A percentile compares a stretch with the other conserved stretches of the same genome.
These are phyloP conservation scores for Gymnocheta viridis DNA, from an alignment of 2,888 invertebrate genomes.

Conservation along the genomic window DNA sequence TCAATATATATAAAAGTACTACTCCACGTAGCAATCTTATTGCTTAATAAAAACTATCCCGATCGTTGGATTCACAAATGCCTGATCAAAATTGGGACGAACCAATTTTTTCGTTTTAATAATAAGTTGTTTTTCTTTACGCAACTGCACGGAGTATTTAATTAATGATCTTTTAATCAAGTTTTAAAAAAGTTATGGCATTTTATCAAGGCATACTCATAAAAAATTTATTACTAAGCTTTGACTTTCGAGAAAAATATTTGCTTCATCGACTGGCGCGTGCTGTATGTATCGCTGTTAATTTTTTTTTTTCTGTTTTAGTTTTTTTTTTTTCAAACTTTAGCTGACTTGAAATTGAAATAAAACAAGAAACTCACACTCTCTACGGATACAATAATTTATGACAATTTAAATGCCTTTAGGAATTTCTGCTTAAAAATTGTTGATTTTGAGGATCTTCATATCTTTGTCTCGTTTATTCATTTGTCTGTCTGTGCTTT, in stretches of 20 bases:
- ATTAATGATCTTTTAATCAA: conserved; percentile 56
- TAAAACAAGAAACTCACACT: conserved; percentile 38
- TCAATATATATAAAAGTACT: no score
- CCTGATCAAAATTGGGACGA: no score
- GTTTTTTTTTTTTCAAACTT: conserved; percentile 1
- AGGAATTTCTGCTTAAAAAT: conserved; percentile 65
- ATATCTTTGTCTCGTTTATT: conserved; percentile 8
- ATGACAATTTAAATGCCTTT: conserved; percentile 71
- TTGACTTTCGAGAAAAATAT: not conserved
- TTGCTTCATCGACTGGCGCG: conserved; percentile 48
- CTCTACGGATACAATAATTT: conserved; percentile 68
- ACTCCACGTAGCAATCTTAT: no score
- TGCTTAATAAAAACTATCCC: no score
- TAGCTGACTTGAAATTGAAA: conserved; percentile 48
- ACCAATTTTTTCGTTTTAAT: no score
- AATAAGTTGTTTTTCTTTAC: no score
- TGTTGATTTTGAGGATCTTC: conserved; percentile 41
- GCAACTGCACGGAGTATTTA: not conserved
- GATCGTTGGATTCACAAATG: no score
- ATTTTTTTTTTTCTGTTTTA: not conserved
- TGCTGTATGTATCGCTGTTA: conserved; percentile 39
- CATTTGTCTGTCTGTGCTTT: conserved; percentile 6
- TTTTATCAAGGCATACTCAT: conserved; percentile 55
- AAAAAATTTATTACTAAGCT: not conserved
- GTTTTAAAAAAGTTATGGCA: conserved; percentile 44